Evolutionary conservation across 2,113 vertebrate species (phyloP).

Genomic region (Choloepus hoffmanni): DNA sequence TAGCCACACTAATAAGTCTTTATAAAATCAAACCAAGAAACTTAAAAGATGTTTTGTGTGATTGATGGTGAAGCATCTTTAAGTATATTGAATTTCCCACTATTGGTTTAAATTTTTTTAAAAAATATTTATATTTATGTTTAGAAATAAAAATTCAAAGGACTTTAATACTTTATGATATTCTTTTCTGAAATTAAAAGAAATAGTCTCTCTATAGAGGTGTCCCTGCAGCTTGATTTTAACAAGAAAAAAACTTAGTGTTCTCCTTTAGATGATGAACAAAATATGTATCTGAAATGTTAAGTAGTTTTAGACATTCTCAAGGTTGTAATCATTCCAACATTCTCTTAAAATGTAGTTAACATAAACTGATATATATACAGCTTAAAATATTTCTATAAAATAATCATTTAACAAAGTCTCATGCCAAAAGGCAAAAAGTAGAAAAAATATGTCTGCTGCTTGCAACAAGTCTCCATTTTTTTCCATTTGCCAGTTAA

Average conservation of each 20-base stretch:
- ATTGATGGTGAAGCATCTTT: background rate
- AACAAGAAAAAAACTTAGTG: background rate
- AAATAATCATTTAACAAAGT: background rate
- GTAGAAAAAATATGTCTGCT: background rate
- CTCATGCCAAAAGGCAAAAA: background rate
- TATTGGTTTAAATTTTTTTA: background rate
- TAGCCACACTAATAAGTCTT: conserved; percentile 44
- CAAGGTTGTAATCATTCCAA: background rate
- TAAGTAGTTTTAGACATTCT: background rate
- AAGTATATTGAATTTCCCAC: background rate
- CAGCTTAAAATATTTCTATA: background rate
- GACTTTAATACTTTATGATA: background rate
- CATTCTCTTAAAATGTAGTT: background rate
- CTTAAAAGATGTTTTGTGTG: conserved; percentile 2
- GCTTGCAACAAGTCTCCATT: background rate
- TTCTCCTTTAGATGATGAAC: background rate
- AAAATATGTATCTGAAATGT: background rate
- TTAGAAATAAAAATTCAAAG: conserved; percentile 29
- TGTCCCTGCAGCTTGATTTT: background rate
- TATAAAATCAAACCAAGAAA: conserved; percentile 62
- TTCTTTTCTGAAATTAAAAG: conserved; percentile 16
- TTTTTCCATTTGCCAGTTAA: background rate
- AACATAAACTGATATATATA: background rate
- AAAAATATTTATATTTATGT: background rate
- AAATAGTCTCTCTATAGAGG: background rate